phyloP scores from a whole-genome alignment of 1,140 invertebrate genomes.

The Ditylenchus dipsaci region DNA sequence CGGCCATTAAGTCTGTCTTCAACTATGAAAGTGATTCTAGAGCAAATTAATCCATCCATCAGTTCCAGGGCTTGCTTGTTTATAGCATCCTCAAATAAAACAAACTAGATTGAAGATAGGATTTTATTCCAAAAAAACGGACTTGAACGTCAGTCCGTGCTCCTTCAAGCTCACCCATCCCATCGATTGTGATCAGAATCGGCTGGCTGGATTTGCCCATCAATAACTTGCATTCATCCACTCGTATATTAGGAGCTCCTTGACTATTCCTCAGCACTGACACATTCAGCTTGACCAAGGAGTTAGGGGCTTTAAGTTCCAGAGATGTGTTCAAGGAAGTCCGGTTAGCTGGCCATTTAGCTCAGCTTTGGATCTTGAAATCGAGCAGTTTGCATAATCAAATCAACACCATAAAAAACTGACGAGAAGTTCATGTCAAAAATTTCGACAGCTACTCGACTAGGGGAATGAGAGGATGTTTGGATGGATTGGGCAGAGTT shows the following conservation, averaged over 20 bases:
- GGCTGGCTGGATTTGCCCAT: background rate
- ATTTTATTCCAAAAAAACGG: background rate
- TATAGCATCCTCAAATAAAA: constrained; percentile 17
- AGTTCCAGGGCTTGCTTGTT: constrained; percentile 16
- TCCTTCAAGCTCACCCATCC: too few relatives aligned
- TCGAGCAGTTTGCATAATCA: too few relatives aligned
- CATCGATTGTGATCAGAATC: too few relatives aligned
- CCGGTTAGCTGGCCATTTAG: background rate
- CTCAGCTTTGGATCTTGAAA: background rate
- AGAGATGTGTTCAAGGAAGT: background rate
- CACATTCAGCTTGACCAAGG: constrained; percentile 8
- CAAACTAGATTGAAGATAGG: background rate
- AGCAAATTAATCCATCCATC: constrained; percentile 33
- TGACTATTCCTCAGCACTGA: constrained; percentile 10
- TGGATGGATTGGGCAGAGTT: background rate
- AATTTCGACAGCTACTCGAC: background rate
- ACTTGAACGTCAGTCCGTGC: too few relatives aligned
- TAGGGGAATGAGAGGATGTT: background rate
- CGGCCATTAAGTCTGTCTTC: constrained; percentile 45
- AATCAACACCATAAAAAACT: background rate
- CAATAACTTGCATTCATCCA: background rate
- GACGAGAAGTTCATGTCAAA: background rate
- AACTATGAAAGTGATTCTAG: constrained; percentile 32
- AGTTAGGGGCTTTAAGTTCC: background rate
- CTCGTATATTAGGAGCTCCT: background rate